Base-by-base conservation (phyloP, 2,797 vertebrate species). In the Columba guinea region DNA sequence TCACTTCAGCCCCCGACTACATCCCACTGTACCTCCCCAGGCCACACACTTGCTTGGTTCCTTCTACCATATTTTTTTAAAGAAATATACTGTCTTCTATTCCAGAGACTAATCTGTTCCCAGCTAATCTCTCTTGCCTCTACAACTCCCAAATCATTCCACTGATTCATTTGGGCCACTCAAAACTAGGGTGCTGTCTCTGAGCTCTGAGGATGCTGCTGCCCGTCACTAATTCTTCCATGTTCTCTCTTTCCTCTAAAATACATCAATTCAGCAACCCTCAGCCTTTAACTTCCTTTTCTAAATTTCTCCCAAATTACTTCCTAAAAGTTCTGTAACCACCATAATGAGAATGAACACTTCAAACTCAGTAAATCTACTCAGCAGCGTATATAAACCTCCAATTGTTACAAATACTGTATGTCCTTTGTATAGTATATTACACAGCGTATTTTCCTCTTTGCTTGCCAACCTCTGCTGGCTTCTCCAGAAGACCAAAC, bases 101-200 rank as follows among this genome's bases (percentile, higher is more conserved):
- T 87, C 46, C 37, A 77, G 48, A 77, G n/a, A 60, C 11, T 34
- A 3, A 44, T 22, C 35, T 64, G 6, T 19, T 68, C 24, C 70
- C 60, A 92, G 32, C 19, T 26, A 52, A 49, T 3, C 0, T 17
- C n/a, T 89, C 44, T 7, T 77, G 13, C 34, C 52, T 67, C 68
- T 44, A 7, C 0, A 5, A 22, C 39, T 53, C 49, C 46, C 0
- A 0, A 24, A 8, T 51, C 13, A 27, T 21, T 51, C 13, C 5
- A 34, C 6, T 52, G 41, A 53, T 21, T 92, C 70, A 53, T 20
- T 0, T 81, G 39, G 49, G 13, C 56, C 62, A 56, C 34, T 21
- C 32, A 55, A 85, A 75, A 27, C 17, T 49, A 87, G 58, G 15
- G 13, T 39, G n/a, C 17, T 56, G 53, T 13, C 65, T 77, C 41